Conservation (phyloP, 2,113 vertebrate genomes). For the Octodon degus region DNA sequence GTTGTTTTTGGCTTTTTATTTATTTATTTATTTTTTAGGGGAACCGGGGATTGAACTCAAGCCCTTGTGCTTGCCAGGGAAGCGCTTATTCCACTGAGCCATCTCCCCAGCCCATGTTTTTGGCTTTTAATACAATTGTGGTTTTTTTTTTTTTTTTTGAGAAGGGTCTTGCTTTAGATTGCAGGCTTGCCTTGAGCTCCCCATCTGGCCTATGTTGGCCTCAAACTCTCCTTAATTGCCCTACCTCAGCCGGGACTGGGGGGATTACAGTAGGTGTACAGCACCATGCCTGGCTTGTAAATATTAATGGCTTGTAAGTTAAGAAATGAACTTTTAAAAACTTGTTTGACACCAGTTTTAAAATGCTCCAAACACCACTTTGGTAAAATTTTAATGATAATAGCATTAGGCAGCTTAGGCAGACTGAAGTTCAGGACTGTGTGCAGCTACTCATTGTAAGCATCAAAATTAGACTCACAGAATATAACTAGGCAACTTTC, state of each 20-base stretch:
- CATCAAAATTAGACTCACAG: background rate
- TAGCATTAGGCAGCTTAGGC: background rate
- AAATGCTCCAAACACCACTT: background rate
- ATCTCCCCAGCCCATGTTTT: no score
- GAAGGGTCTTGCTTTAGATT: background rate
- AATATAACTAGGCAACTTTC: background rate
- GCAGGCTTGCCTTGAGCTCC: background rate
- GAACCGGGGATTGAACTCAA: no score
- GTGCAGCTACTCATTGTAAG: background rate
- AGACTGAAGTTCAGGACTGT: background rate
- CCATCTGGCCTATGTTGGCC: background rate
- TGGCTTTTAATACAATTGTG: background rate
- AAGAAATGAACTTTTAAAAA: background rate
- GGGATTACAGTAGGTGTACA: background rate
- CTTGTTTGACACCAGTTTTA: background rate
- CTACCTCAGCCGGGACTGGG: background rate
- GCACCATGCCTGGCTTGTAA: background rate
- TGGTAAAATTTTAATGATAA: background rate
- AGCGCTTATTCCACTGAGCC: no score
- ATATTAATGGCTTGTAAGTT: background rate
- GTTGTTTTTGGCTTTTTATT: no score
- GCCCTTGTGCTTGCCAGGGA: no score
- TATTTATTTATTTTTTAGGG: no score
- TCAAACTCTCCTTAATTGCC: background rate
- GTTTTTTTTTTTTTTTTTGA: background rate